Conservation (phyloP, 2,797 vertebrate genomes). For the Pogoniulus pusillus region DNA sequence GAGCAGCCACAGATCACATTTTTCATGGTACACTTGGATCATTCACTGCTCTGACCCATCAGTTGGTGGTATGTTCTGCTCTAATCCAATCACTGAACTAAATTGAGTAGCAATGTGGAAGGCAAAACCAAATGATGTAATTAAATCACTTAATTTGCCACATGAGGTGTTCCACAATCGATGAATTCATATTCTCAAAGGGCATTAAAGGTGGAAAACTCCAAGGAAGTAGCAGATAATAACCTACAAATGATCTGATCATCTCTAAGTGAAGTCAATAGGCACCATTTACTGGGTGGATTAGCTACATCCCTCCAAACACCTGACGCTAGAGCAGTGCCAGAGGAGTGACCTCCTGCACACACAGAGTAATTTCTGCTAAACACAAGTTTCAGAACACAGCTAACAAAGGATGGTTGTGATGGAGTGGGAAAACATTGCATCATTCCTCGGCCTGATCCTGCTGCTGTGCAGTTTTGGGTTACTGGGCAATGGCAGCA, state of each 20-base stretch:
- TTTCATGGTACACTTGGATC: background rate
- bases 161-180: background rate
- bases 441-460: background rate
- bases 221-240: background rate
- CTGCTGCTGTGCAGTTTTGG: background rate
- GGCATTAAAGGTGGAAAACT: background rate
- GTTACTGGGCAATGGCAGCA: background rate
- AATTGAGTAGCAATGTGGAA: background rate
- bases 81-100: background rate
- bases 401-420: background rate
- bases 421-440: accelerated
- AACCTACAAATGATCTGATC: background rate
- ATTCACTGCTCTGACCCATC: background rate
- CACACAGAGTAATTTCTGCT: background rate
- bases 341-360: background rate
- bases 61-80: background rate
- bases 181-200: background rate
- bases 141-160: constrained; percentile 21
- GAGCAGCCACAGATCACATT: background rate
- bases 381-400: background rate
- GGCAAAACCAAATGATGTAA: background rate
- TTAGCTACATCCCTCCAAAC: background rate
- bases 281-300: background rate
- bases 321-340: background rate
- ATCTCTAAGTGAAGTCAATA: background rate